Evolutionary conservation across 1,140 invertebrate species (phyloP).

Genomic region (Galendromus occidentalis): DNA sequence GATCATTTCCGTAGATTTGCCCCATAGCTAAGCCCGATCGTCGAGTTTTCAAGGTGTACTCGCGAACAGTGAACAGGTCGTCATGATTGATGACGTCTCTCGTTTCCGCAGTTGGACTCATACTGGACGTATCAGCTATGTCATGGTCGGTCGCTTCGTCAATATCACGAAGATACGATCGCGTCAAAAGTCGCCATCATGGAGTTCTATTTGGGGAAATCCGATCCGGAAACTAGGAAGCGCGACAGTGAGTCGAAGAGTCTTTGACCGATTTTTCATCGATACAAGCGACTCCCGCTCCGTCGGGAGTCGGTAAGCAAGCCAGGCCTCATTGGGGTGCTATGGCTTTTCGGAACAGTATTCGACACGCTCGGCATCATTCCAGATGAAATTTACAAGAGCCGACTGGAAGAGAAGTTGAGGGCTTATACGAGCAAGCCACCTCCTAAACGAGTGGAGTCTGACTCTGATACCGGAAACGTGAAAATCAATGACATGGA

Average conservation of each 20-base stretch:
- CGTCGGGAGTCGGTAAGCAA: no score
- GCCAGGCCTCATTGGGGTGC: no score
- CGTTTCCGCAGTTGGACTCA: constrained; percentile 45
- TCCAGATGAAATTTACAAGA: constrained; percentile 4
- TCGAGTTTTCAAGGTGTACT: neutral
- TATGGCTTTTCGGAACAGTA: no score
- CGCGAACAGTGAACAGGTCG: neutral
- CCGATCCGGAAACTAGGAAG: constrained; percentile 35
- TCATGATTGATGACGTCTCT: neutral
- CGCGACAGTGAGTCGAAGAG: constrained; percentile 29
- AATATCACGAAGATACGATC: constrained; percentile 67
- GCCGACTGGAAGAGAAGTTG: neutral
- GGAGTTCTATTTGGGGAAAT: constrained; percentile 57
- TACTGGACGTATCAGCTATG: constrained; percentile 97
- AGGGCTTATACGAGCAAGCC: constrained; percentile 10
- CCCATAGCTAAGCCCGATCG: neutral
- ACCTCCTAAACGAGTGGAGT: neutral
- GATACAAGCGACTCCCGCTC: no score
- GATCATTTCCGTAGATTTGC: no score
- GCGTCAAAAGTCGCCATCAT: constrained; percentile 55
- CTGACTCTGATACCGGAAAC: constrained; percentile 17
- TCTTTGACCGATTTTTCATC: no score
- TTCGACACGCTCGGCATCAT: neutral
- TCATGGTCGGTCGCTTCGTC: constrained; percentile 66
- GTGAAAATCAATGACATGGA: no score